Conservation (phyloP, 2,888 invertebrate species). For the Drosophila putrida region DNA sequence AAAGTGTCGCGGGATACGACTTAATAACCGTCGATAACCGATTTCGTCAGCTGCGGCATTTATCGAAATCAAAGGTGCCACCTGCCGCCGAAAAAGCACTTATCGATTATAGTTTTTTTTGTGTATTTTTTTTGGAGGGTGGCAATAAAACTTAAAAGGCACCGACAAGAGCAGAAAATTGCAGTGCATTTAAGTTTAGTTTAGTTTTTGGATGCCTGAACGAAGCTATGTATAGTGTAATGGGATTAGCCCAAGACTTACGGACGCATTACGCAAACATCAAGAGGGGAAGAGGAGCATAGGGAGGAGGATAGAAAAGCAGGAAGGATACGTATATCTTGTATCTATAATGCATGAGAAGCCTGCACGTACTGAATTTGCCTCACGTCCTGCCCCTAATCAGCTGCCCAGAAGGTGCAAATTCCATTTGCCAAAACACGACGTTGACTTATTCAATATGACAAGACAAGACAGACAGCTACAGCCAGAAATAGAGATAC, state of each 20-base stretch:
- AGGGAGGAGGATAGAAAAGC: neutral
- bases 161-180: slow-evolving; percentile 63
- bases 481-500: neutral
- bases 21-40: slow-evolving; percentile 22
- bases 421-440: slow-evolving; percentile 62
- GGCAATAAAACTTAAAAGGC: slow-evolving; percentile 54
- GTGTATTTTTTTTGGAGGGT: slow-evolving; percentile 19
- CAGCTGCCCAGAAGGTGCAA: slow-evolving; percentile 67
- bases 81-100: slow-evolving; percentile 64
- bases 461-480: slow-evolving; percentile 45
- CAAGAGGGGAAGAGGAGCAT: neutral
- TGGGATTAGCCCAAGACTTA: slow-evolving; percentile 84
- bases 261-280: slow-evolving; percentile 78
- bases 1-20: slow-evolving; percentile 54
- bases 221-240: slow-evolving; percentile 60
- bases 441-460: slow-evolving; percentile 75
- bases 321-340: slow-evolving; percentile 33
- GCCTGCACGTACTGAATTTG: slow-evolving; percentile 45
- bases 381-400: slow-evolving; percentile 55
- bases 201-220: slow-evolving; percentile 44
- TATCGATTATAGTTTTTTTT: slow-evolving; percentile 35
- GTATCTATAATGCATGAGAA: slow-evolving; percentile 60
- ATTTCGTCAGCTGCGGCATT: slow-evolving; percentile 57
- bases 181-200: slow-evolving; percentile 55
- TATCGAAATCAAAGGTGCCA: slow-evolving; percentile 67